Base-by-base conservation (phyloP, 1,140 invertebrate species). In the Idris sp. region DNA sequence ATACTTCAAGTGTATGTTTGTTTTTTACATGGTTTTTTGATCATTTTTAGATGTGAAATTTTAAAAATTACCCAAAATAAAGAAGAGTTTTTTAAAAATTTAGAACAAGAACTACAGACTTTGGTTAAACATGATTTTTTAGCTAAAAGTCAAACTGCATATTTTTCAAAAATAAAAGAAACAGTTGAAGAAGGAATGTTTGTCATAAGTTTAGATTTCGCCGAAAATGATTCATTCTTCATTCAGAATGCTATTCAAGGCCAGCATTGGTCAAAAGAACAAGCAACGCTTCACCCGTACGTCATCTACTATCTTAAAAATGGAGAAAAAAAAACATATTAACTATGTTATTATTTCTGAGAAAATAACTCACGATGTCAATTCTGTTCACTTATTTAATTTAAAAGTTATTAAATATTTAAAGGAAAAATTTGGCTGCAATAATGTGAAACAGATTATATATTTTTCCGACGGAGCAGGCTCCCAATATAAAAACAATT, bases 201-300 rank as follows among this genome's bases (percentile, higher is more conserved):
- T 43, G 15, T 56, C 7, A 10, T 56, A 18, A 56, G 26, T 31
- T 28, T 54, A 14, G 49, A 54, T 28, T 54, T 54, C 26, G n/a
- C 49, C 2, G 35, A 58, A 8, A 58, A 44, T 15, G 14, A 36
- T 36, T 36, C 35, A 36, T 36, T 36, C 11, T 15, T 2, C 14
- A 36, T 36, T 36, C 41, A 44, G 10, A 13, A 44, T 44, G 41
- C 41, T 28, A 44, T 44, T 9, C 41, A 61, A 25, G 31, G 69
- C 4, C 74, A 44, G 33, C 77, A 83, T 65, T 84, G 77, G 69
- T 40, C 49, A 16, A 81, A 77, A 31, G 30, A 16, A 6, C 79
- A 81, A 46, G 44, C 46, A 7, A 82, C 81, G 11, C 16, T 83
- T 1, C 74, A 81, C 72, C 72, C 79, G 5, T 77, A 79, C 65